These are phyloP conservation scores for Dipus sagitta DNA, from an alignment of 2,797 vertebrate genomes.

Conservation along the genomic window DNA sequence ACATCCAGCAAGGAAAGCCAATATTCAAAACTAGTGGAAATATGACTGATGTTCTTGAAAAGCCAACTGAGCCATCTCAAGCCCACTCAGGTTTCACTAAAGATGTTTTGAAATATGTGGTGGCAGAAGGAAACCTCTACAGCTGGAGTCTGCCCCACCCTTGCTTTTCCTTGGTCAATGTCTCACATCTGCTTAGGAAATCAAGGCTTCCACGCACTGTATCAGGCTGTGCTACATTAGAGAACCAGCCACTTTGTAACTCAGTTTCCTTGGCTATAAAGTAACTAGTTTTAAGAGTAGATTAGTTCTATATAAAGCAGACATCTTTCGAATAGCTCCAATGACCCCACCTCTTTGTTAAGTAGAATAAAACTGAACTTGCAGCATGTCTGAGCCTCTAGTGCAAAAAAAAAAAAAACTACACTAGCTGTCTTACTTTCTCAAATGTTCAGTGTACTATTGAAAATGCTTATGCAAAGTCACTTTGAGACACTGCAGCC, in stretches of 20 bases:
- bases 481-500: neutral
- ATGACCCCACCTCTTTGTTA: neutral
- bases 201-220: neutral
- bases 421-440: neutral
- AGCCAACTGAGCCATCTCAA: neutral
- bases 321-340: neutral
- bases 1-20: conserved; percentile 15
- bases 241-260: neutral
- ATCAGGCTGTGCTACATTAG: neutral
- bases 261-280: conserved; percentile 12
- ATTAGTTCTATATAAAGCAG: neutral
- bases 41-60: neutral
- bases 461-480: neutral
- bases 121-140: neutral
- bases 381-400: neutral
- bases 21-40: conserved; percentile 39
- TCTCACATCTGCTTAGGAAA: neutral
- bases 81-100: neutral
- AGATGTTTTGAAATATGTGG: neutral
- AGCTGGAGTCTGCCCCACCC: neutral
- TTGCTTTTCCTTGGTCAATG: neutral
- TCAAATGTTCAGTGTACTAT: neutral
- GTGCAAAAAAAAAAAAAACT: neutral
- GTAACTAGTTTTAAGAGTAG: neutral
- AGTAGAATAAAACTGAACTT: neutral